Percentiles rank a stretch among this genome's conserved stretches.
These are phyloP conservation scores for Musca domestica DNA, from an alignment of 1,140 invertebrate species.

Conservation along the genomic window DNA sequence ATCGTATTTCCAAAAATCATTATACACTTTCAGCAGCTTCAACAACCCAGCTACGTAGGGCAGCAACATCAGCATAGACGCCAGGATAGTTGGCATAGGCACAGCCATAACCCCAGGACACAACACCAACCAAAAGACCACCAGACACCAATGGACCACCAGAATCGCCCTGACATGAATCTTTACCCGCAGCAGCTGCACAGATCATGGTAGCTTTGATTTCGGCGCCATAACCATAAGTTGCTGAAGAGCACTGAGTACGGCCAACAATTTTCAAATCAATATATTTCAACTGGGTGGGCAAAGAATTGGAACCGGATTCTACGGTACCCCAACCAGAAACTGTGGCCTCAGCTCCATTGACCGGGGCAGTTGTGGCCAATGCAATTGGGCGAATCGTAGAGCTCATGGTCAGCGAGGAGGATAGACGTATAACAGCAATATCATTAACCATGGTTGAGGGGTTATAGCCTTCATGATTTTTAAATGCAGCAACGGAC, in stretches of 20 bases:
- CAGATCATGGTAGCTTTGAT: conserved; percentile 51
- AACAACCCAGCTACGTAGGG: neutral
- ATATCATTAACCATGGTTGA: conserved; percentile 54
- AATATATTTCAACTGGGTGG: conserved; percentile 10
- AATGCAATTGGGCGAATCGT: conserved; percentile 31
- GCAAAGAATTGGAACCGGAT: conserved; percentile 26
- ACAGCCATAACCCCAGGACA: conserved; percentile 62
- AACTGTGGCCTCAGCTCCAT: conserved; percentile 36
- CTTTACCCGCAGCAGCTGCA: conserved; percentile 36
- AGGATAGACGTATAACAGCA: conserved; percentile 53
- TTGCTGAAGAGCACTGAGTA: conserved; percentile 30
- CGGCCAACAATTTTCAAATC: conserved; percentile 7
- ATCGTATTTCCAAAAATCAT: too few species aligned
- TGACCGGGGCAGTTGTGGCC: conserved; percentile 28
- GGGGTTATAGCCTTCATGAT: conserved; percentile 41
- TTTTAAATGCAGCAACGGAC: conserved; percentile 31
- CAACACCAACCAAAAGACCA: conserved; percentile 56
- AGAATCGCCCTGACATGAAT: conserved; percentile 53
- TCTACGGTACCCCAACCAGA: conserved; percentile 43
- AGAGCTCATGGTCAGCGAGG: conserved; percentile 31
- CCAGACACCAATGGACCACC: conserved; percentile 55
- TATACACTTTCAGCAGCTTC: conserved; percentile 4
- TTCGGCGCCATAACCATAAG: conserved; percentile 29
- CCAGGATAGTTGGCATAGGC: conserved; percentile 41
- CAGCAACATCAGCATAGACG: conserved; percentile 20